Evolutionary conservation across 2,113 vertebrate genomes (phyloP).

Genomic region (Aythya baeri): DNA sequence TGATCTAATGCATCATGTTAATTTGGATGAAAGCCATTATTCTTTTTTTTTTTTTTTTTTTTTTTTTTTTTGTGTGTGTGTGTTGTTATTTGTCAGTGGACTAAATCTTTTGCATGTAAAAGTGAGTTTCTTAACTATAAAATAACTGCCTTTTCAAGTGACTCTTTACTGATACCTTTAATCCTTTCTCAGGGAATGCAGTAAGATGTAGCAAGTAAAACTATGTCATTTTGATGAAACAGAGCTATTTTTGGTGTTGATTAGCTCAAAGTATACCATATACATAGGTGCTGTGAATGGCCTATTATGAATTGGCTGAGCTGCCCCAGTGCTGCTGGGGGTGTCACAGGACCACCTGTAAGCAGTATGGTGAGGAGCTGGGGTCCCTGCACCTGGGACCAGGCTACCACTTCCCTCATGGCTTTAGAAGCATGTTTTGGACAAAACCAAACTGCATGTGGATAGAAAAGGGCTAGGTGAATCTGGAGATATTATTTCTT

Average conservation of each 20-base stretch:
- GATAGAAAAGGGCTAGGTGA: not conserved
- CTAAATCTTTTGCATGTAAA: not conserved
- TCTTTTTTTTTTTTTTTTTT: not conserved
- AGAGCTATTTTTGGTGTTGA: not conserved
- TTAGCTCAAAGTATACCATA: not conserved
- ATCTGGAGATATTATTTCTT: not conserved
- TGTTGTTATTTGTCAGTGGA: not conserved
- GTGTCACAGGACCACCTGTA: not conserved
- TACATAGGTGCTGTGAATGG: not conserved
- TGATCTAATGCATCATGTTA: not conserved
- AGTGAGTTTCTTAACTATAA: not conserved
- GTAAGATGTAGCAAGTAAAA: not conserved
- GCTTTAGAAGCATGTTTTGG: not conserved
- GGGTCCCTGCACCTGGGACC: not conserved
- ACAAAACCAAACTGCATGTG: not conserved
- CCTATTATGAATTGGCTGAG: not conserved
- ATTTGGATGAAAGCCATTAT: not conserved
- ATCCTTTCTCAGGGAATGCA: not conserved
- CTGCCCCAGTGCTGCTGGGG: not conserved
- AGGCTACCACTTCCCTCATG: not conserved
- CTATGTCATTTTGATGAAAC: not conserved
- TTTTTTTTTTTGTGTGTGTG: no score
- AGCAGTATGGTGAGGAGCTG: not conserved
- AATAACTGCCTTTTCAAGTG: not conserved
- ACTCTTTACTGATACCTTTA: not conserved